Percentiles rank a stretch among this genome's conserved stretches.
Conservation (phyloP, 2,888 invertebrate genomes). For the Megastigmus dorsalis region DNA sequence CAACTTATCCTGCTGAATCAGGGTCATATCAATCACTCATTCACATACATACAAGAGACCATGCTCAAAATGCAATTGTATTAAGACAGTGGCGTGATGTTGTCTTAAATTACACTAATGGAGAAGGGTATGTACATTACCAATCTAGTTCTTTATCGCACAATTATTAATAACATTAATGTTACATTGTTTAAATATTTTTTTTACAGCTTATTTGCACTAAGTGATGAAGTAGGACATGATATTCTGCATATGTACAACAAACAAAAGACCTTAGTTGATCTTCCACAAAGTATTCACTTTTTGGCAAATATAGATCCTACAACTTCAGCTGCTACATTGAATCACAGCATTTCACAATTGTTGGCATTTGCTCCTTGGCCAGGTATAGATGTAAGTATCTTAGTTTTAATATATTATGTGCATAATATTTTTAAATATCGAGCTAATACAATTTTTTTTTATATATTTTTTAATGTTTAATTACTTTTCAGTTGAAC, state of each 20-base stretch:
- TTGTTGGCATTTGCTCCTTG: constrained; percentile 67
- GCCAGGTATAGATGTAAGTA: constrained; percentile 77
- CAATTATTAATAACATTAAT: not conserved
- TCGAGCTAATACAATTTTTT: too few species aligned
- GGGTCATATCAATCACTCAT: constrained; percentile 80
- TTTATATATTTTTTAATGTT: constrained; percentile 6
- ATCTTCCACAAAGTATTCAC: constrained; percentile 67
- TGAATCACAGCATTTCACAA: constrained; percentile 60
- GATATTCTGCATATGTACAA: constrained; percentile 66
- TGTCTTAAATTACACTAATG: constrained; percentile 78
- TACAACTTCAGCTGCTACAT: constrained; percentile 58
- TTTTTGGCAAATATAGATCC: constrained; percentile 62
- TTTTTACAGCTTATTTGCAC: constrained; percentile 64
- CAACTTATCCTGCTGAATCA: constrained; percentile 62
- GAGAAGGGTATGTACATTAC: constrained; percentile 68
- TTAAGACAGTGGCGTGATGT: constrained; percentile 80
- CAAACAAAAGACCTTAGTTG: constrained; percentile 60
- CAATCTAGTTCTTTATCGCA: constrained; percentile 1
- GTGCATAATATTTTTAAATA: too few species aligned
- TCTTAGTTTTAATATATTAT: constrained; percentile 16
- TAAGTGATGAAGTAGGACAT: constrained; percentile 66
- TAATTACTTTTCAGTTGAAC: constrained; percentile 62
- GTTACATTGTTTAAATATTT: constrained; percentile 24
- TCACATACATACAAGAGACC: constrained; percentile 81
- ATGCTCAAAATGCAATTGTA: constrained; percentile 77